Percentiles rank a stretch among this genome's conserved stretches.
Conservation (phyloP, 2,113 vertebrate genomes). For the Datnioides undecimradiatus region DNA sequence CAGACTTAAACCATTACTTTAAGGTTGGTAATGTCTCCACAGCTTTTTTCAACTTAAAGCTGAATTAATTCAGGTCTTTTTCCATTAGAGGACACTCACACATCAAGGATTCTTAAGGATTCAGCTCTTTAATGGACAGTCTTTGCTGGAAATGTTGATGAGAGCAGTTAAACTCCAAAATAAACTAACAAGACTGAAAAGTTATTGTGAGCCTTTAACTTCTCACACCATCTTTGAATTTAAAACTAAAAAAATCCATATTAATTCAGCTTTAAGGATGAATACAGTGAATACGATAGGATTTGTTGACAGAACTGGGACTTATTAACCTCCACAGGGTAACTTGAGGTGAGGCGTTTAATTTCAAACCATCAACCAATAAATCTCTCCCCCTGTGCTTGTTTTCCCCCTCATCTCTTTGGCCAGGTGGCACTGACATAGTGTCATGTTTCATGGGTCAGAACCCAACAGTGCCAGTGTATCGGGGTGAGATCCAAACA, state of each 20-base stretch:
- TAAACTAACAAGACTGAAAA: no score
- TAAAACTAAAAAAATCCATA: not conserved
- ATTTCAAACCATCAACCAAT: not conserved
- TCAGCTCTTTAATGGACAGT: no score
- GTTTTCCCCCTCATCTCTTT: slow-evolving; percentile 9
- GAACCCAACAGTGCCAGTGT: slow-evolving; percentile 91
- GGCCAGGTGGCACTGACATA: slow-evolving; percentile 95
- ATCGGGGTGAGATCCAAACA: slow-evolving; percentile 95
- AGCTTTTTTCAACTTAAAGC: not conserved
- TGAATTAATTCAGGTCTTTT: not conserved
- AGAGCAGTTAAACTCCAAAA: no score
- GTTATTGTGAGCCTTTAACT: not conserved
- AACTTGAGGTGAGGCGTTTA: not conserved
- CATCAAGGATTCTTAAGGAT: no score
- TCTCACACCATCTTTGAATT: not conserved
- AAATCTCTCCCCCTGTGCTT: slow-evolving; percentile 5
- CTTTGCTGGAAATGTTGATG: no score
- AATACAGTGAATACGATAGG: not conserved
- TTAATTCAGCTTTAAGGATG: not conserved
- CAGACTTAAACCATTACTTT: not conserved
- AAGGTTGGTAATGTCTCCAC: not conserved
- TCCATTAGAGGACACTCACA: not conserved
- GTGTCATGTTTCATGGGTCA: slow-evolving; percentile 98
- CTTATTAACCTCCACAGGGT: not conserved
- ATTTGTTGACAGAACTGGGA: not conserved